Conservation (phyloP, 2,113 vertebrate species). For the Rafetus swinhoei region DNA sequence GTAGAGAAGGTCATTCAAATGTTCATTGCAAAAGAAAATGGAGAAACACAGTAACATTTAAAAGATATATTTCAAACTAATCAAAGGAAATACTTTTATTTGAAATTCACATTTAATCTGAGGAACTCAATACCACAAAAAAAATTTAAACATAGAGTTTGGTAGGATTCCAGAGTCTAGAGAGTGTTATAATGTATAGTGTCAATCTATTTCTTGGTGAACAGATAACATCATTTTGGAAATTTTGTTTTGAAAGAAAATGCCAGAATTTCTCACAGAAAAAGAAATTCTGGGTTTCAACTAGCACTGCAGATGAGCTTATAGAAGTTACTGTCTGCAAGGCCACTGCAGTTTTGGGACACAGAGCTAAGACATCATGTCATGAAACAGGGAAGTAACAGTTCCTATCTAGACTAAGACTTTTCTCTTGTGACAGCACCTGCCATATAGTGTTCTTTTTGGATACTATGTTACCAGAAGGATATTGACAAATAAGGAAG, state of each 20-base stretch:
- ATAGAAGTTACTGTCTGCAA: not conserved
- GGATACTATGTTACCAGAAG: not conserved
- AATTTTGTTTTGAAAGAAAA: not conserved
- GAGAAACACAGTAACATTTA: not conserved
- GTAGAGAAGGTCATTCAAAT: not conserved
- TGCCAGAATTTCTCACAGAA: not conserved
- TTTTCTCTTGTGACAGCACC: not conserved
- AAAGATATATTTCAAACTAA: not conserved
- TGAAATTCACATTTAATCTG: not conserved
- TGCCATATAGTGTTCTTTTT: not conserved
- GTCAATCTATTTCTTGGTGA: not conserved
- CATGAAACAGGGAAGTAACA: not conserved
- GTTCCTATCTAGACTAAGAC: not conserved
- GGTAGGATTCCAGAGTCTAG: not conserved
- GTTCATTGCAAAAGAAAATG: not conserved
- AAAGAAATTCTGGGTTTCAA: not conserved
- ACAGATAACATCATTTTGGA: accelerated
- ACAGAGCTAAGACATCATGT: not conserved
- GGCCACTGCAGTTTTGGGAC: not conserved
- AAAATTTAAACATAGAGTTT: not conserved
- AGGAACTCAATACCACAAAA: not conserved
- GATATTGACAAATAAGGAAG: not conserved
- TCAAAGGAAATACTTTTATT: not conserved
- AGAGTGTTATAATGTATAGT: not conserved
- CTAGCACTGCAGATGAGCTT: not conserved